Conservation (phyloP, 2,113 vertebrate species). For the Lampris megalopsis region DNA sequence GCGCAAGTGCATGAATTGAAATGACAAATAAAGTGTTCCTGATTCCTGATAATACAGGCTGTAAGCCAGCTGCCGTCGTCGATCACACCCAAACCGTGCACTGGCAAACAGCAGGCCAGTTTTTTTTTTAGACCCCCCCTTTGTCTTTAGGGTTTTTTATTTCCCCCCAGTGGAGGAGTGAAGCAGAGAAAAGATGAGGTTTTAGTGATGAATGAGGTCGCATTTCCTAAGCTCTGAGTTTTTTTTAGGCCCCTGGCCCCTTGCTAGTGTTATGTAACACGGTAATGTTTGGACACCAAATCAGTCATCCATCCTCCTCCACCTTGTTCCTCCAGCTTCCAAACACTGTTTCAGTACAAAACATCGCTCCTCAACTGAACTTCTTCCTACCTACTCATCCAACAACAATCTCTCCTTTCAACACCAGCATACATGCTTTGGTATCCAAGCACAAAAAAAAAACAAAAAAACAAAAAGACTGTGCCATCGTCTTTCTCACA, state of each 20-base stretch:
- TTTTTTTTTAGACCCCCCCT: too few relatives aligned
- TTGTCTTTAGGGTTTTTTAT: background rate
- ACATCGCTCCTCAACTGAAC: background rate
- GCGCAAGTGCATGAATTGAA: too few relatives aligned
- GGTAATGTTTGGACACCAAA: constrained; percentile 6
- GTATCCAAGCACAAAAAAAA: too few relatives aligned
- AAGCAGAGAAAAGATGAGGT: background rate
- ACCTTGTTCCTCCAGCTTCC: background rate
- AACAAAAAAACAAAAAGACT: too few relatives aligned
- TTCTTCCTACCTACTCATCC: background rate
- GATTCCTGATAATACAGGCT: background rate
- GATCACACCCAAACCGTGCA: background rate
- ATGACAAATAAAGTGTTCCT: too few relatives aligned
- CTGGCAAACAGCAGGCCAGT: background rate
- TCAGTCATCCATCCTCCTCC: background rate
- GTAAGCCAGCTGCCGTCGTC: background rate
- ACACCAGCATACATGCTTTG: too few relatives aligned
- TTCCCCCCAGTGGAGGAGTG: background rate
- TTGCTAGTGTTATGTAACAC: constrained; percentile 9
- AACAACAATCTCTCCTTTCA: background rate
- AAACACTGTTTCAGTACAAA: background rate
- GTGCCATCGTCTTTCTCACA: too few relatives aligned
- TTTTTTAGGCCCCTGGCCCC: background rate
- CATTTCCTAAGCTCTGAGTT: constrained; percentile 1
- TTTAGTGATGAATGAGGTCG: background rate